These are phyloP conservation scores for Bungarus multicinctus DNA, from an alignment of 2,113 vertebrate genomes.

Conservation along the genomic window DNA sequence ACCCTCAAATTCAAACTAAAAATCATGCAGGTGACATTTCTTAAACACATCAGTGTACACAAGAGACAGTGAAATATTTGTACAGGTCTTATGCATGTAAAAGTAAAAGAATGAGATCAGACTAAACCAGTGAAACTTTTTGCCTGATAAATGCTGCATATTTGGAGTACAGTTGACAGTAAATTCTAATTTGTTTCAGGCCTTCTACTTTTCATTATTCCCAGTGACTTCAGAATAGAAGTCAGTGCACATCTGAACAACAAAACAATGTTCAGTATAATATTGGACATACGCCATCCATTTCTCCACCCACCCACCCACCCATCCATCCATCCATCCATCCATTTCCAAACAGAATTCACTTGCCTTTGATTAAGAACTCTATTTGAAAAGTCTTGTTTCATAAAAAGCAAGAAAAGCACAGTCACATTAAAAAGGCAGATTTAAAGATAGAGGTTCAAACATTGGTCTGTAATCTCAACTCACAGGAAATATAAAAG, in stretches of 20 bases:
- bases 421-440: not conserved
- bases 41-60: slow-evolving; percentile 33
- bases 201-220: not conserved
- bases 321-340: not conserved
- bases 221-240: not conserved
- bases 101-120: slow-evolving; percentile 26
- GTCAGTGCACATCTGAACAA: too few relatives aligned
- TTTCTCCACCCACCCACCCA: not conserved
- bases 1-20: slow-evolving; percentile 61
- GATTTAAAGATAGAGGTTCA: not conserved
- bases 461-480: not conserved
- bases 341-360: accelerated
- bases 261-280: not conserved
- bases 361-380: not conserved
- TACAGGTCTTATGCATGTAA: not conserved
- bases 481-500: not conserved
- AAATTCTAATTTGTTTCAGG: not conserved
- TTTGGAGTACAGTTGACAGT: slow-evolving; percentile 39
- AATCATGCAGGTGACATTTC: slow-evolving; percentile 45
- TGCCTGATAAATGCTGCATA: slow-evolving; percentile 44
- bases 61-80: slow-evolving; percentile 45
- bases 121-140: slow-evolving; percentile 44
- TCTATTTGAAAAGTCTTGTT: not conserved
- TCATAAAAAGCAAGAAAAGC: not conserved
- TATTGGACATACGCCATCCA: not conserved